A percentile compares a stretch with the other conserved stretches of the same genome.
Conservation (phyloP, 1,140 invertebrate genomes). For the Limonius californicus region DNA sequence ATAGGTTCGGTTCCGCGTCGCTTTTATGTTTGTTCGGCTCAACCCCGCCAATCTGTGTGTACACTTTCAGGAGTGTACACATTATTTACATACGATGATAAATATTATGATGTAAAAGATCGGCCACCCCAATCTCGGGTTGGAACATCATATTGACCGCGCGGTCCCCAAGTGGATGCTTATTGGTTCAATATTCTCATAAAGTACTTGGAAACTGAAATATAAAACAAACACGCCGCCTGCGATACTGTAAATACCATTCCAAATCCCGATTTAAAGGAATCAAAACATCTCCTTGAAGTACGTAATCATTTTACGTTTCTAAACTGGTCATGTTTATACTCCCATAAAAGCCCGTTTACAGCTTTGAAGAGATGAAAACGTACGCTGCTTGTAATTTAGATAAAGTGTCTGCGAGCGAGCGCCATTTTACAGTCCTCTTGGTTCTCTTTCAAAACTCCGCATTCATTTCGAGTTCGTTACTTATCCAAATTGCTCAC, state of each 20-base stretch:
- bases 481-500: slow-evolving; percentile 23
- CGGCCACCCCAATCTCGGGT: slow-evolving; percentile 25
- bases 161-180: slow-evolving; percentile 4
- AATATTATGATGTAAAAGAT: slow-evolving; percentile 43
- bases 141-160: background rate
- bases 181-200: slow-evolving; percentile 19
- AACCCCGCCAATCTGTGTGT: slow-evolving; percentile 19
- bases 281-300: slow-evolving; percentile 11
- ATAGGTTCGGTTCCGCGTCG: slow-evolving; percentile 17
- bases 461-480: slow-evolving; percentile 12
- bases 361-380: slow-evolving; percentile 26
- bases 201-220: slow-evolving; percentile 13
- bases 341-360: slow-evolving; percentile 23
- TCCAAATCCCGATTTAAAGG: background rate
- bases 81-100: slow-evolving; percentile 41
- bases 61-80: slow-evolving; percentile 22
- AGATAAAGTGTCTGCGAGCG: slow-evolving; percentile 24
- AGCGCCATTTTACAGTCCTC: slow-evolving; percentile 15
- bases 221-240: background rate
- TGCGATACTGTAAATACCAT: background rate
- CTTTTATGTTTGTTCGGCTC: slow-evolving; percentile 11
- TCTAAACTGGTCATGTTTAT: slow-evolving; percentile 21
- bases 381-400: slow-evolving; percentile 23
- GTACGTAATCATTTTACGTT: slow-evolving; percentile 23
- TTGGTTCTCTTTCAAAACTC: slow-evolving; percentile 18